Base-by-base conservation (phyloP, 2,113 vertebrate genomes). In the Chloropsis cyanopogon region DNA sequence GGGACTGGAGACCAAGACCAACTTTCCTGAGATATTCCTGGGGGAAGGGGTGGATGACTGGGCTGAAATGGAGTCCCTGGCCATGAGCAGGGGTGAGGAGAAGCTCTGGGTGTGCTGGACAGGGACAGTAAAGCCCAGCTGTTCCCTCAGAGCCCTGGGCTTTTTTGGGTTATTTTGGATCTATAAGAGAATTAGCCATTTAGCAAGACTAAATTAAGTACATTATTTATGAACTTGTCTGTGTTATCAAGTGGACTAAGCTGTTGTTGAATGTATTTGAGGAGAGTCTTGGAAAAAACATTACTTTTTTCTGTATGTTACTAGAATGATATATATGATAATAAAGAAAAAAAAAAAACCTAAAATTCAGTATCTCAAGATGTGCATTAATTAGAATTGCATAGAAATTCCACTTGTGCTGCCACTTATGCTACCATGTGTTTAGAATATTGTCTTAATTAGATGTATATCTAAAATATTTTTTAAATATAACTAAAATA, bases 201-300 rank as follows among this genome's bases (percentile, higher is more conserved):
- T 47, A 39, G 23, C 28, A 47, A 47, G 14, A 84, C 12, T 64
- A 47, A 28, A 46, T 63, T 7, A 39, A 47, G 20, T 39, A 23
- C 4, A 47, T 12, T 0, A 19, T 39, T 54, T 54, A 28, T 57
- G 22, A 44, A 24, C 4, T 31, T 37, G 4, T 5, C 33, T n/a
- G 15, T 47, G 23, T 28, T 41, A 3, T 47, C 10, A 28, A 39
- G 10, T 65, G 8, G 7, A 49, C 65, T 56, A 56, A 39, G 19
- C 15, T 47, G 24, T 24, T n/a, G n/a, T 20, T 41, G 8, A 41
- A 47, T 0, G 0, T 12, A 19, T 33, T 49, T 39, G 29, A 47
- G 5, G 41, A 47, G 14, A 39, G 14, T 41, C 12, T 47, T 75
- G 14, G 11, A 73, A 56, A 61, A 37, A 44, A 3, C 0, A 17